phyloP scores from a whole-genome alignment of 2,888 invertebrate species.

The Aphidoletes aphidimyza region DNA sequence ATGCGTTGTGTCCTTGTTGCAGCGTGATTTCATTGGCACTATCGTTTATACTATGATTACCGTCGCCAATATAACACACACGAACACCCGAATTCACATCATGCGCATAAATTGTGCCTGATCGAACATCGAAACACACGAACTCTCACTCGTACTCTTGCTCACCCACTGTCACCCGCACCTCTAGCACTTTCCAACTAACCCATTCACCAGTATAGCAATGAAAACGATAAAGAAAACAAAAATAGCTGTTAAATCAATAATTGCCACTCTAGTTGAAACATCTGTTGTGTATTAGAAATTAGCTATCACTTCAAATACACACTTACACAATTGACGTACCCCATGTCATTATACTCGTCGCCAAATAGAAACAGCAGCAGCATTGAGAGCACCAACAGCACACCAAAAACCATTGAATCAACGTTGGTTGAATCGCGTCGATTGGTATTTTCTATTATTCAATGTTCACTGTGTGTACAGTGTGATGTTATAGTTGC shows the following conservation, averaged over 20 bases:
- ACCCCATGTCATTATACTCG: conserved; percentile 21
- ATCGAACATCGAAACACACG: conserved; percentile 8
- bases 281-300: conserved; percentile 56
- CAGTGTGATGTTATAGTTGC: background rate
- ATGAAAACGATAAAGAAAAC: conserved; percentile 35
- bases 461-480: too few species aligned
- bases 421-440: conserved; percentile 1
- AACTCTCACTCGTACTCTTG: background rate
- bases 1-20: background rate
- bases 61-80: too few species aligned
- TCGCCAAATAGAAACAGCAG: conserved; percentile 10
- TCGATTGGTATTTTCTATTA: background rate
- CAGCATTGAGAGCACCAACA: background rate
- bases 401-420: background rate
- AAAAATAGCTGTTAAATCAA: conserved; percentile 56
- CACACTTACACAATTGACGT: conserved; percentile 53
- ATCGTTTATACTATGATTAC: background rate
- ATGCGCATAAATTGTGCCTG: conserved; percentile 7
- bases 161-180: background rate
- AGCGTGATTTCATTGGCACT: background rate
- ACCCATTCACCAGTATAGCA: background rate
- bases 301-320: conserved; percentile 55
- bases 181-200: background rate
- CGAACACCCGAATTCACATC: too few species aligned
- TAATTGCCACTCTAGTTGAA: conserved; percentile 55